Evolutionary conservation across 2,888 invertebrate species (phyloP), one percentile per base, ranked within the genome.

Genomic region (Augochlorella aurata): DNA sequence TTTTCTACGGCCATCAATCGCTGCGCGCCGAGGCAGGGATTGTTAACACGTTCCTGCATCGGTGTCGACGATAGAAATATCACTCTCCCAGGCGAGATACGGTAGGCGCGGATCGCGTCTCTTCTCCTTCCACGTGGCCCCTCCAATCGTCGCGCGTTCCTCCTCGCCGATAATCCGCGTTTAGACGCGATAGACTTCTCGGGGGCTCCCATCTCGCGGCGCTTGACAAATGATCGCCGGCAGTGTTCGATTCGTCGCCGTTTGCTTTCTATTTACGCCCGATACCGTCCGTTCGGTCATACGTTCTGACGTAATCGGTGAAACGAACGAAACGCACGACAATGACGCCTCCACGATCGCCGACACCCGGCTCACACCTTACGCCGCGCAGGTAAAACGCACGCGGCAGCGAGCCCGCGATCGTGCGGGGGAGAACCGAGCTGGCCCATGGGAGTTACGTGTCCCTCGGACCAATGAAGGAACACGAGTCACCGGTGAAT

Each of bases 1-100:
- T 90, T 91, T 90, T 90, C 90, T 84, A 85, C 82, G 89, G 88
- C 85, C 90, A 90, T 91, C 91, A 90, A 91, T 90, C 90, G 90
- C 88, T 77, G 86, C 79, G 84, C 81, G 88, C 88, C 87, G 87
- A 71, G 82, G 79, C 79, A 77, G 77, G 89, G 89, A 91, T 90
- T 90, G 88, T 91, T 90, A 90, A 90, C 91, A 89, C 90, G 88
- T 83, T 86, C 78, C 88, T 81, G 66, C 83, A 74, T 79, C 82
- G 80, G 74, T 82, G 86, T 84, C 81, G 81, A 79, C 82, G 87
- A 91, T 91, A 90, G 90, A 91, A 91, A 91, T 91, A 91, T 91
- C 91, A 91, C 89, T 90, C 90, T 90, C 87, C 77, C 85, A 82
- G 80, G 74, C 77, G 85, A 85, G 87, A 87, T 87, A 87, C 87